These are phyloP conservation scores for Papilio machaon DNA, from an alignment of 1,140 invertebrate species.

Conservation along the genomic window DNA sequence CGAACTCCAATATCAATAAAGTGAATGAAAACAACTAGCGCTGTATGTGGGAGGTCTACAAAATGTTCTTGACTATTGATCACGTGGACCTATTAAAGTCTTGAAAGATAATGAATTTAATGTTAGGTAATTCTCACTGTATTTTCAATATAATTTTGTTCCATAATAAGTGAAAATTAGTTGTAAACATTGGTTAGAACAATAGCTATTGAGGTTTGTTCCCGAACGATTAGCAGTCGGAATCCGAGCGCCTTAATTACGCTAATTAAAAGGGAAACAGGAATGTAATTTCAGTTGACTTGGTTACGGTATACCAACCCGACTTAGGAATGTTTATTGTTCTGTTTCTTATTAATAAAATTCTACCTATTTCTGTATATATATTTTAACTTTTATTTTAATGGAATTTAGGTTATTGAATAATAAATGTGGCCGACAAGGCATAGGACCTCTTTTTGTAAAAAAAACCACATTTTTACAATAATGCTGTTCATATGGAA, in stretches of 20 bases:
- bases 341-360: constrained; percentile 9
- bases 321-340: constrained; percentile 19
- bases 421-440: background rate
- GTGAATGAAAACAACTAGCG: background rate
- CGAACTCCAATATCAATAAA: background rate
- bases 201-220: constrained; percentile 27
- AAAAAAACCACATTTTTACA: no score
- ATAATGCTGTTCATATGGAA: no score
- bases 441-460: background rate
- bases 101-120: no score
- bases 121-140: background rate
- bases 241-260: constrained; percentile 19
- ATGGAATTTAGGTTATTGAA: background rate
- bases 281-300: constrained; percentile 8
- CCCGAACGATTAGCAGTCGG: constrained; percentile 19
- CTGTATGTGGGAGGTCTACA: background rate
- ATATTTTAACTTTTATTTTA: background rate
- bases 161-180: background rate
- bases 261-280: constrained; percentile 22
- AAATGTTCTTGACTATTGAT: background rate
- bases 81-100: background rate
- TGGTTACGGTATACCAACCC: constrained; percentile 3
- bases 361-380: background rate
- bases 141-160: background rate
- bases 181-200: constrained; percentile 20